Percentiles rank a stretch among this genome's conserved stretches.
Conservation (phyloP, 2,113 vertebrate species). For the Tor tambroides region DNA sequence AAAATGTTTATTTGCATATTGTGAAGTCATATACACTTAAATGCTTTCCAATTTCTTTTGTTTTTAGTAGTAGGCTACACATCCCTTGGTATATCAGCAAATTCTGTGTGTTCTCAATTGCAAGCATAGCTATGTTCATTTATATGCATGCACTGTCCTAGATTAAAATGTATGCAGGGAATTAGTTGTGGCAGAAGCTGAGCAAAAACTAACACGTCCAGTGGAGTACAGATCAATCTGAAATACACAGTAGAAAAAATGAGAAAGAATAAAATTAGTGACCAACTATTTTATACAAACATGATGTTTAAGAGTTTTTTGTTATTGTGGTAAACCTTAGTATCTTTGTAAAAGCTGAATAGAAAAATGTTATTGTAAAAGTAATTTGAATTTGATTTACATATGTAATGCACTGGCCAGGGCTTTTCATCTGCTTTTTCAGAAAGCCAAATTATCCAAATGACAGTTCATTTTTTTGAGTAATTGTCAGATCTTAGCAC, state of each 20-base stretch:
- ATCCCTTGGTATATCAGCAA: background rate
- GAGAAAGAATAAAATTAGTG: background rate
- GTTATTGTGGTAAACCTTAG: background rate
- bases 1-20: slow-evolving; percentile 3
- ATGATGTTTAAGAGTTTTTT: background rate
- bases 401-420: background rate
- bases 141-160: background rate
- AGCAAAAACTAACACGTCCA: background rate
- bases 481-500: background rate
- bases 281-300: background rate
- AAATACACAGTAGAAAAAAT: slow-evolving; percentile 30
- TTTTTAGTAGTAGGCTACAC: background rate
- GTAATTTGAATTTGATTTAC: background rate
- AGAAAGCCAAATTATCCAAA: background rate
- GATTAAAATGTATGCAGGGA: background rate
- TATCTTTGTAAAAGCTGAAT: background rate
- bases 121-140: background rate
- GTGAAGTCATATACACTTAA: background rate
- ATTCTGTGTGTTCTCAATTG: background rate
- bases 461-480: background rate
- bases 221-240: slow-evolving; percentile 26
- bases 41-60: background rate
- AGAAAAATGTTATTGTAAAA: background rate
- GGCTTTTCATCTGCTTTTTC: background rate
- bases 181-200: background rate